Evolutionary conservation across 1,140 invertebrate species (phyloP).

Genomic region (Drosophila yakuba): DNA sequence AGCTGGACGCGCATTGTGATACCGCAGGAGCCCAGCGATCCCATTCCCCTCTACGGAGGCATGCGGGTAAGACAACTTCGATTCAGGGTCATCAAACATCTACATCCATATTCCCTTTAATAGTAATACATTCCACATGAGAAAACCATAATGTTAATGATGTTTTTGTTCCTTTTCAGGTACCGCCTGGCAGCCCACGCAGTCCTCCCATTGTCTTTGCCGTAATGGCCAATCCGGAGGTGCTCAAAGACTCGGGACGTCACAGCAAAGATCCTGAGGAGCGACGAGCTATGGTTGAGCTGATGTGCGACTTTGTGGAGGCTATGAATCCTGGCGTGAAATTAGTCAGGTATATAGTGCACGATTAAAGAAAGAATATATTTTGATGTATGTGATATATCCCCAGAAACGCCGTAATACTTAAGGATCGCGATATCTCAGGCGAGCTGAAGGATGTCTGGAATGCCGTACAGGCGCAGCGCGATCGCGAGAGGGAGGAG

Average conservation of each 20-base stretch:
- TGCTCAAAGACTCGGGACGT: constrained; percentile 88
- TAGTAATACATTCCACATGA: too few species aligned
- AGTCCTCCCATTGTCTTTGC: constrained; percentile 88
- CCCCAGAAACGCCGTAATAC: constrained; percentile 86
- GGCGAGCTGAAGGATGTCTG: constrained; percentile 90
- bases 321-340: constrained; percentile 88
- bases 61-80: constrained; percentile 86
- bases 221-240: constrained; percentile 89
- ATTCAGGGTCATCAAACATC: background rate
- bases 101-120: too few species aligned
- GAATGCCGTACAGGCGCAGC: constrained; percentile 88
- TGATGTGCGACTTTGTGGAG: constrained; percentile 90
- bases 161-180: constrained; percentile 36
- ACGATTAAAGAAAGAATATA: background rate
- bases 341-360: constrained; percentile 84
- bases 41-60: constrained; percentile 89
- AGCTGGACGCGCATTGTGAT: constrained; percentile 90
- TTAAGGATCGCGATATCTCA: constrained; percentile 89
- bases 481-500: constrained; percentile 86
- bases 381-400: background rate
- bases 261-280: constrained; percentile 88
- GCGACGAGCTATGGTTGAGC: constrained; percentile 87
- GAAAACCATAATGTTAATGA: too few species aligned
- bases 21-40: constrained; percentile 87
- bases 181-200: constrained; percentile 87